Evolutionary conservation across 2,113 vertebrate species (phyloP).

Genomic region (Prinia subflava): DNA sequence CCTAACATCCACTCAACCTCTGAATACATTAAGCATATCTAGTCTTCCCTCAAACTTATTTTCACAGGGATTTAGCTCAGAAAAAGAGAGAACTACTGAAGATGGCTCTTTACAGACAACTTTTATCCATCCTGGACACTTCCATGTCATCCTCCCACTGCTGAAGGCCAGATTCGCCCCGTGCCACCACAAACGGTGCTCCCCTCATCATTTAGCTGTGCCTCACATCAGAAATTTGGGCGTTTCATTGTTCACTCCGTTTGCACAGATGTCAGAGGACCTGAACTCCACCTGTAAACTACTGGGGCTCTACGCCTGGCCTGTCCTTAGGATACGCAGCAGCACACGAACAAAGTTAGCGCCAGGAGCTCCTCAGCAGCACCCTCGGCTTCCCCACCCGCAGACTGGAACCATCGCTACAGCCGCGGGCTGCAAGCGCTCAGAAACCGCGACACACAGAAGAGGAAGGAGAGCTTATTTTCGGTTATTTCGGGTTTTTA

Average conservation of each 20-base stretch:
- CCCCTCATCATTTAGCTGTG: too few relatives aligned
- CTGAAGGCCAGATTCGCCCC: background rate
- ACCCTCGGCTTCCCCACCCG: background rate
- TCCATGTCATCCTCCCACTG: background rate
- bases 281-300: background rate
- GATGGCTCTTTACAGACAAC: background rate
- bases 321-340: background rate
- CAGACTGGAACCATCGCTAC: background rate
- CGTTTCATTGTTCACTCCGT: background rate
- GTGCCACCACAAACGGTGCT: background rate
- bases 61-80: fast-evolving
- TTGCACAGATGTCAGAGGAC: background rate
- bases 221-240: fast-evolving
- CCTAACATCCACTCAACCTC: background rate
- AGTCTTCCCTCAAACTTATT: background rate
- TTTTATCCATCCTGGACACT: background rate
- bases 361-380: background rate
- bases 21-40: background rate
- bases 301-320: fast-evolving
- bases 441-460: background rate
- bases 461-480: background rate
- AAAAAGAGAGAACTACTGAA: background rate
- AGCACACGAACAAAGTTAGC: background rate
- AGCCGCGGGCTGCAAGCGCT: background rate
- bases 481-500: background rate